Conservation (phyloP, 2,113 vertebrate genomes). For the Mus musculus region GRCm39 chr1:100450501-100451000, state of each 20-base stretch:
- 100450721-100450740: conserved; percentile 43
- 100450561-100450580: neutral
- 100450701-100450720: conserved; percentile 32
- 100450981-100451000: conserved; percentile 58
- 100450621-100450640: neutral
- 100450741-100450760: conserved; percentile 41
- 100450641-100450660: neutral
- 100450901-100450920: conserved; percentile 66
- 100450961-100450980: conserved; percentile 79
- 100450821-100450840: conserved; percentile 73
- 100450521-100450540: neutral
- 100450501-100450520: rapidly evolving
- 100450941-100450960: conserved; percentile 79
- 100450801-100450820: conserved; percentile 80
- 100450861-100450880: conserved; percentile 82
- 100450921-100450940: conserved; percentile 79
- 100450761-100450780: conserved; percentile 74
- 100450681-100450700: conserved; percentile 30
- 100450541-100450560: neutral
- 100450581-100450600: neutral
- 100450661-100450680: neutral
- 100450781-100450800: conserved; percentile 78
- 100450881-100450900: conserved; percentile 83
- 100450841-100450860: conserved; percentile 62
- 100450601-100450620: neutral